These are phyloP conservation scores for Lapara coniferarum DNA, from an alignment of 2,888 invertebrate genomes.

Conservation along the genomic window DNA sequence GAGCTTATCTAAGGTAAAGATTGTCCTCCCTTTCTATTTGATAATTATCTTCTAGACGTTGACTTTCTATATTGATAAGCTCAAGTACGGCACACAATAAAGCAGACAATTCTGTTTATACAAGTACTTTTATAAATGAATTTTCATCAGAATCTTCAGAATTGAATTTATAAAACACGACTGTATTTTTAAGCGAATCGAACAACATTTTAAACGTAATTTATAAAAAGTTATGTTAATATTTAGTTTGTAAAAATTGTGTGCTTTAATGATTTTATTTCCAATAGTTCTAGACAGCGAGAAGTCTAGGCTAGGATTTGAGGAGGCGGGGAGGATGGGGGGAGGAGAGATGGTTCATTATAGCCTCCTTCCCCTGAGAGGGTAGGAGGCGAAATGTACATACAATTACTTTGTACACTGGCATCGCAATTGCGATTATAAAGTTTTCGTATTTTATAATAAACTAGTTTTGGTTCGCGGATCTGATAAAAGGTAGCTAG, in stretches of 20 bases:
- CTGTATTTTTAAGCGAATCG: slow-evolving; percentile 14
- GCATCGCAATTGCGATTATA: no score
- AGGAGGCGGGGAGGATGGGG: no score
- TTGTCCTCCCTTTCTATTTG: background rate
- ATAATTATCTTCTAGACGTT: no score
- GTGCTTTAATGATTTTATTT: slow-evolving; percentile 1
- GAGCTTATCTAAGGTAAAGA: background rate
- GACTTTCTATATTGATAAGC: background rate
- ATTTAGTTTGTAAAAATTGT: slow-evolving; percentile 4
- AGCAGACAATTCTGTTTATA: background rate
- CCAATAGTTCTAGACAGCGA: background rate
- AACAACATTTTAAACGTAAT: background rate
- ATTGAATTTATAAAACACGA: slow-evolving; percentile 9
- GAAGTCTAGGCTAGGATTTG: background rate
- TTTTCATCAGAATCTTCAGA: slow-evolving; percentile 2
- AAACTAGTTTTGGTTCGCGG: no score
- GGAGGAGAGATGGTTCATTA: no score
- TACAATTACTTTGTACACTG: no score
- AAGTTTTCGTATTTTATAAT: no score
- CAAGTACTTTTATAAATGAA: background rate
- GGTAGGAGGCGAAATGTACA: no score
- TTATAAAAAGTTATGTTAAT: background rate
- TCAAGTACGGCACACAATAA: background rate
- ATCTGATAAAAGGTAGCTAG: no score
- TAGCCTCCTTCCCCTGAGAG: no score